These are phyloP conservation scores for Boloria selene DNA, from an alignment of 2,888 invertebrate species.

Conservation along the genomic window DNA sequence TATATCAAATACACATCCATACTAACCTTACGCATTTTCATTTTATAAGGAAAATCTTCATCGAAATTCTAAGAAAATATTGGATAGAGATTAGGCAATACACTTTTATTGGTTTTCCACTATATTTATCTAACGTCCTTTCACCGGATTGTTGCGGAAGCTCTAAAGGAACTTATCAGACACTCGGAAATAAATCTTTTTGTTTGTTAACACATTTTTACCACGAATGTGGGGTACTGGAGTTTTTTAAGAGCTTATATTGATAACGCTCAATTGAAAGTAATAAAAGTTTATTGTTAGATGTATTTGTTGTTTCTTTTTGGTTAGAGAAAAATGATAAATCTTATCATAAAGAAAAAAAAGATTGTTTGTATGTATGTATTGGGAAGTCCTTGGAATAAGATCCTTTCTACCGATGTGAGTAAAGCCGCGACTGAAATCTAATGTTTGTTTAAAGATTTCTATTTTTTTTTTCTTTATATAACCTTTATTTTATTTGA, in stretches of 20 bases:
- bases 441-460: no score
- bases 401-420: no score
- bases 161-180: constrained; percentile 66
- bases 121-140: constrained; percentile 78
- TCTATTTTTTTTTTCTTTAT: no score
- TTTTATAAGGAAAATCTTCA: constrained; percentile 70
- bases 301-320: constrained; percentile 41
- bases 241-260: constrained; percentile 49
- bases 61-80: constrained; percentile 79
- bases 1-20: constrained; percentile 49
- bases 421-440: no score
- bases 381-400: no score
- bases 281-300: constrained; percentile 60
- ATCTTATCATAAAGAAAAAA: background rate
- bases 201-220: constrained; percentile 79
- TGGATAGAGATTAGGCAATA: constrained; percentile 81
- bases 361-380: no score
- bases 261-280: constrained; percentile 59
- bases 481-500: no score
- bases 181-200: constrained; percentile 76
- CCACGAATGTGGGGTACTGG: constrained; percentile 49
- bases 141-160: constrained; percentile 54
- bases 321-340: background rate
- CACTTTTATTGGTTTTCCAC: constrained; percentile 79
- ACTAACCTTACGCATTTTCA: constrained; percentile 39